Base-by-base conservation (phyloP, 2,113 vertebrate species). In the Apistogramma diplotaenia region DNA sequence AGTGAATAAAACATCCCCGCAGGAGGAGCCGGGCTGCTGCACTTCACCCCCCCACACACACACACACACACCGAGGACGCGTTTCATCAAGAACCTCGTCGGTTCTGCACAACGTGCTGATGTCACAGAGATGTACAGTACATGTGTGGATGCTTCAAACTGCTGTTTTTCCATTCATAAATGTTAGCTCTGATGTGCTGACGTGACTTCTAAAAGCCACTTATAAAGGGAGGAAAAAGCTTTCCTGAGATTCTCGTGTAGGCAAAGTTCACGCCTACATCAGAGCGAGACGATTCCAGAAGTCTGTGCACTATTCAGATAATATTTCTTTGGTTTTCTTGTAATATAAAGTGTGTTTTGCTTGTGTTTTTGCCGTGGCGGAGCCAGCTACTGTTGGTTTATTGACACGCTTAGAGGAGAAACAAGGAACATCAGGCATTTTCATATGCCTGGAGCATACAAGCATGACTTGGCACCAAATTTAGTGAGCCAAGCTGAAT, bases 11-110 rank as follows among this genome's bases (percentile, higher is more conserved):
- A 74, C 23, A 25, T 78, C 62, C 80, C 81, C 71, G 61, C 27
- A 55, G 70, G 57, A 78, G 61, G 71, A 29, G 51, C 40, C 56
- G 25, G 59, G 29, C 35, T 59, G 55, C 79, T 70, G 61, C 75
- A 31, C 25, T 23, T 70, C 84, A 89, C 67, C 85, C 74, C 29
- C 33, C 33, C n/a, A n/a, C 83, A 65, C 74, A 74, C 43, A 58
- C 15, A 0, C 1, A 62, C 67, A 60, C 70, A 43, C 57, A 55
- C 40, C 25, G 37, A 78, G 71, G 76, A 80, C 43, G 58, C 51
- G 60, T 57, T 80, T 80, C 60, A 60, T 60, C 81, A 73, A 74
- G 43, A 72, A 65, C 4, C 21, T 76, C 59, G 57, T 67, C 40
- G 19, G 10, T 57, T 67, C 18, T n/a, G 61, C 60, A 76, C 19